Evolutionary conservation across 1,140 invertebrate genomes (phyloP).

Genomic region (Papilio glaucus): DNA sequence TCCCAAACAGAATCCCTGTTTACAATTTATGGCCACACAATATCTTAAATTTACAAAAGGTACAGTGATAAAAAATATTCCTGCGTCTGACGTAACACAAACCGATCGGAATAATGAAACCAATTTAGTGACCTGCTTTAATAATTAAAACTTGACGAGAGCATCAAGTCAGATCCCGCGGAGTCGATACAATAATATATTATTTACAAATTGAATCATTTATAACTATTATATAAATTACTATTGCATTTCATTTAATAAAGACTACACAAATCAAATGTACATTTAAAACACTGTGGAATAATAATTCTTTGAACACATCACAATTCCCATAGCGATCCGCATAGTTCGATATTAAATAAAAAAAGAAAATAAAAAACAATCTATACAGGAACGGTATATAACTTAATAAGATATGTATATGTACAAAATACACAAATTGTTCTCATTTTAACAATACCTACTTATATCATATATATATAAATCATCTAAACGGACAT

Average conservation of each 20-base stretch:
- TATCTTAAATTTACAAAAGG: constrained; percentile 76
- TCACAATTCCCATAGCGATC: constrained; percentile 79
- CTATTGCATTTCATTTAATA: constrained; percentile 80
- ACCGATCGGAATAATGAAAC: constrained; percentile 32
- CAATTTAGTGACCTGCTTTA: constrained; percentile 60
- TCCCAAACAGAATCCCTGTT: constrained; percentile 58
- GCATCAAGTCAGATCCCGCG: constrained; percentile 60
- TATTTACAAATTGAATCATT: constrained; percentile 76
- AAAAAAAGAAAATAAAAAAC: constrained; percentile 60
- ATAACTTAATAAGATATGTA: constrained; percentile 77
- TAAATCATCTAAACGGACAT: constrained; percentile 71
- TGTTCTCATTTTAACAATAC: constrained; percentile 63
- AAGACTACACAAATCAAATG: constrained; percentile 76
- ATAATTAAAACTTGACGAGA: constrained; percentile 20
- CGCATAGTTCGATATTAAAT: constrained; percentile 72
- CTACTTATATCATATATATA: constrained; percentile 64
- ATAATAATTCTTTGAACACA: constrained; percentile 73
- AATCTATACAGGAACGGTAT: constrained; percentile 81
- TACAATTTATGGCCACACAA: constrained; percentile 76
- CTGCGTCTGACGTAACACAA: constrained; percentile 37
- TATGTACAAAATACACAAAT: constrained; percentile 78
- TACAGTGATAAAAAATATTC: constrained; percentile 66
- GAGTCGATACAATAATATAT: constrained; percentile 61
- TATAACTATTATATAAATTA: constrained; percentile 81
- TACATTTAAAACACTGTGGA: constrained; percentile 68